Percentiles rank a stretch among this genome's conserved stretches.
Evolutionary conservation across 1,140 invertebrate genomes (phyloP).

Genomic region (Anastrepha ludens): DNA sequence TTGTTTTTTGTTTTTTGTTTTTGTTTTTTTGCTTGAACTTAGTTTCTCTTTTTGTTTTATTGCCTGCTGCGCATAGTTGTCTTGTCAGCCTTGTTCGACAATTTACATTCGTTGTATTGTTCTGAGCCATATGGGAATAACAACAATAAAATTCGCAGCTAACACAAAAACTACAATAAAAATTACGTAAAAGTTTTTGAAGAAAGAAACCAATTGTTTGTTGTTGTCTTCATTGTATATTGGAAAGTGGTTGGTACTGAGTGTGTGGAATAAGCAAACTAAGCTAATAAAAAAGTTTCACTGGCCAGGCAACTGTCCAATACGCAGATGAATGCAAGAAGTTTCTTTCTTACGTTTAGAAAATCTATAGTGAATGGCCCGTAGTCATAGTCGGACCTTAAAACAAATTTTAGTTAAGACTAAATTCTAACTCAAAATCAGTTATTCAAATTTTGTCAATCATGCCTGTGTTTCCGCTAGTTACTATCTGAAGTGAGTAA

Average conservation of each 20-base stretch:
- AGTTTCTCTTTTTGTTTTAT: conserved; percentile 2
- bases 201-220: not conserved
- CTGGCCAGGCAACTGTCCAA: not conserved
- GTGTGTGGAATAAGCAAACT: not conserved
- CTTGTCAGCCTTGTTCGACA: not conserved
- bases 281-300: conserved; percentile 42
- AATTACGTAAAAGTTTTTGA: not conserved
- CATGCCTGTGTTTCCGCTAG: no score
- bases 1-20: not conserved
- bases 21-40: not conserved
- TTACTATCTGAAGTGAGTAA: no score
- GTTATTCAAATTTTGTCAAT: no score
- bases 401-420: no score
- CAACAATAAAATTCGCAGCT: not conserved
- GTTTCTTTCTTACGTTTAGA: no score
- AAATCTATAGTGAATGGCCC: no score
- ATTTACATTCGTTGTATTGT: conserved; percentile 45
- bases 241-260: not conserved
- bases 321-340: no score
- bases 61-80: not conserved
- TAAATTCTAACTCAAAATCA: no score
- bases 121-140: not conserved
- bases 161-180: not conserved
- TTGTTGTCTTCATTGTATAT: not conserved
- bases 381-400: no score